Evolutionary conservation across 2,113 vertebrate genomes (phyloP).

Genomic region (Riparia riparia): DNA sequence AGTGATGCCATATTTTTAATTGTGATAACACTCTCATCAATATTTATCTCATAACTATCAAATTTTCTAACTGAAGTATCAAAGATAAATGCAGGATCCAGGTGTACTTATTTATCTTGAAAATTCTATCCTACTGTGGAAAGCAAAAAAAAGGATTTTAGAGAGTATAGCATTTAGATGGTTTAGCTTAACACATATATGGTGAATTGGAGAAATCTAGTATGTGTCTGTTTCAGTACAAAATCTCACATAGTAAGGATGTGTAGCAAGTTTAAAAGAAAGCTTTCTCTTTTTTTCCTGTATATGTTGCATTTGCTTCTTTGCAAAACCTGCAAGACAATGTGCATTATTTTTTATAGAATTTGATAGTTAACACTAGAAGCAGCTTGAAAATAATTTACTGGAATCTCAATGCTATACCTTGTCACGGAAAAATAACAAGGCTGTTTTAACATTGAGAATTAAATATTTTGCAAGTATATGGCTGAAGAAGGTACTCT

Average conservation of each 20-base stretch:
- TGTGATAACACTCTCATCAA: neutral
- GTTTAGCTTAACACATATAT: neutral
- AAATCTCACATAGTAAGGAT: neutral
- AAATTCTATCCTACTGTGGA: neutral
- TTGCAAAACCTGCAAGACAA: neutral
- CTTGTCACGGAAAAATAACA: slow-evolving; percentile 11
- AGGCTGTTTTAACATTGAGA: neutral
- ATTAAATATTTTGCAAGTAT: neutral
- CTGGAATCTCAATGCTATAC: neutral
- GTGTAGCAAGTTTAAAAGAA: neutral
- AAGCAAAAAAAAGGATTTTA: neutral
- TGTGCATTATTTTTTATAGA: neutral
- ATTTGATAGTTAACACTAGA: neutral
- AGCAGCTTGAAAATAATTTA: neutral
- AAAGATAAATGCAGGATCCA: neutral
- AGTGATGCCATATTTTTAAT: neutral
- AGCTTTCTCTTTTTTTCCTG: neutral
- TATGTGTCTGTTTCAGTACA: neutral
- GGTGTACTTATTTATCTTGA: neutral
- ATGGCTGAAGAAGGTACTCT: neutral
- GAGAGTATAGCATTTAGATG: neutral
- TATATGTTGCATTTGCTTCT: neutral
- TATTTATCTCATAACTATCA: neutral
- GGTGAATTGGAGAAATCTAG: neutral
- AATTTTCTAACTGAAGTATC: neutral